Evolutionary conservation across 1,140 invertebrate genomes (phyloP).

Genomic region (Hycleus cichorii): DNA sequence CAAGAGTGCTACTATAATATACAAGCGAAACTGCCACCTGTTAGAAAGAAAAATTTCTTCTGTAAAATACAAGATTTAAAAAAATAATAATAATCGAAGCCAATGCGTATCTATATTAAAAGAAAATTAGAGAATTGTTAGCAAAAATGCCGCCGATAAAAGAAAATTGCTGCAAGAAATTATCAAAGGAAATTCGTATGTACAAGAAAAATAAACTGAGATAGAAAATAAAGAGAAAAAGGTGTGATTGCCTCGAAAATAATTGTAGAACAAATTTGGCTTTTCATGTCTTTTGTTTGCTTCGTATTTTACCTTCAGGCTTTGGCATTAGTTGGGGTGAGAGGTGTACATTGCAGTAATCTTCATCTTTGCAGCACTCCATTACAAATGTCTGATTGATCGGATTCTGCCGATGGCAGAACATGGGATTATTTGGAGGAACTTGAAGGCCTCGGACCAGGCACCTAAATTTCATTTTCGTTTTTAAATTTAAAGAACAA

Average conservation of each 20-base stretch:
- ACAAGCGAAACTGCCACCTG: conserved; percentile 5
- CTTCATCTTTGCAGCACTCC: conserved; percentile 56
- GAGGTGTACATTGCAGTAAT: conserved; percentile 49
- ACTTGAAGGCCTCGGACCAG: conserved; percentile 36
- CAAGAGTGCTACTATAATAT: too few relatives aligned
- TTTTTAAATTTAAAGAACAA: background rate
- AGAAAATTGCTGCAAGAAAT: background rate
- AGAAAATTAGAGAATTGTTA: too few relatives aligned
- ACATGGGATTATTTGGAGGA: conserved; percentile 40
- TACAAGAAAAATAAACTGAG: background rate
- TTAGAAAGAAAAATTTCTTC: background rate
- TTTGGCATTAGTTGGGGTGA: conserved; percentile 43
- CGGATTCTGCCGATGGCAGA: conserved; percentile 37
- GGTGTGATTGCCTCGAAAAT: too few relatives aligned
- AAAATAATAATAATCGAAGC: background rate
- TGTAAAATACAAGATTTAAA: background rate
- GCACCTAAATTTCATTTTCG: conserved; percentile 37
- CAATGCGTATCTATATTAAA: too few relatives aligned
- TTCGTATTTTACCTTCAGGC: conserved; percentile 44
- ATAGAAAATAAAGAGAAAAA: conserved; percentile 7
- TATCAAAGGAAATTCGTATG: background rate
- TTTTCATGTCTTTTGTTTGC: too few relatives aligned
- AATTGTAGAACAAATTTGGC: too few relatives aligned
- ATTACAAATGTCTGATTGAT: conserved; percentile 50
- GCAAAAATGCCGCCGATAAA: too few relatives aligned